These are phyloP conservation scores for Micrasema minimum DNA, from an alignment of 1,140 invertebrate species.

Conservation along the genomic window DNA sequence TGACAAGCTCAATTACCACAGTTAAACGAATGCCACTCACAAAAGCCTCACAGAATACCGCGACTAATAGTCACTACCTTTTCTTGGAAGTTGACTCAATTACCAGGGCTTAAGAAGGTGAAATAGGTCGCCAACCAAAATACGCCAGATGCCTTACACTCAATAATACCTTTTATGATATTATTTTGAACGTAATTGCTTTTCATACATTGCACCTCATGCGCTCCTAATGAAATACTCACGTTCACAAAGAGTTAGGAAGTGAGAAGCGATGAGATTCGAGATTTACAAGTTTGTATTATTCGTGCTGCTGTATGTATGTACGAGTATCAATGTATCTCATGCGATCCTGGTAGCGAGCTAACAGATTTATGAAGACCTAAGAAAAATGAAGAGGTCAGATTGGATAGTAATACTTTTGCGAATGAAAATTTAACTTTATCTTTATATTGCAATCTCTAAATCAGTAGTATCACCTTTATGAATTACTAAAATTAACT, in stretches of 20 bases:
- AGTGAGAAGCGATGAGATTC: no score
- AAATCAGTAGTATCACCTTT: no score
- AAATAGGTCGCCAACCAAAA: constrained; percentile 8
- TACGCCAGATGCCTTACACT: no score
- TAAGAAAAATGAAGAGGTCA: constrained; percentile 21
- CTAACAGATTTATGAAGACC: constrained; percentile 7
- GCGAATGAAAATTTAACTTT: no score
- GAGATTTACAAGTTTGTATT: no score
- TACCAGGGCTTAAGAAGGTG: background rate
- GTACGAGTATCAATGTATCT: background rate
- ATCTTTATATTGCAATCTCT: no score
- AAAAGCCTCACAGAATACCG: constrained; percentile 14
- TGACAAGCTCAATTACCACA: constrained; percentile 36
- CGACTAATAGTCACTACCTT: constrained; percentile 18
- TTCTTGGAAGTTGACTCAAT: constrained; percentile 15
- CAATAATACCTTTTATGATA: background rate
- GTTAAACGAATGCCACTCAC: constrained; percentile 46
- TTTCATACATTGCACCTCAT: background rate
- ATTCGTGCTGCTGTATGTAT: no score
- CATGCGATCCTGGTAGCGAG: background rate
- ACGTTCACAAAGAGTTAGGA: no score
- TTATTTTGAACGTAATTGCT: background rate
- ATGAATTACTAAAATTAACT: no score
- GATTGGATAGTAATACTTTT: no score
- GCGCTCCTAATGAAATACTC: constrained; percentile 1